Evolutionary conservation across 1,140 invertebrate species (phyloP), one percentile per base, ranked within the genome.

Genomic region (Atta colombica): DNA sequence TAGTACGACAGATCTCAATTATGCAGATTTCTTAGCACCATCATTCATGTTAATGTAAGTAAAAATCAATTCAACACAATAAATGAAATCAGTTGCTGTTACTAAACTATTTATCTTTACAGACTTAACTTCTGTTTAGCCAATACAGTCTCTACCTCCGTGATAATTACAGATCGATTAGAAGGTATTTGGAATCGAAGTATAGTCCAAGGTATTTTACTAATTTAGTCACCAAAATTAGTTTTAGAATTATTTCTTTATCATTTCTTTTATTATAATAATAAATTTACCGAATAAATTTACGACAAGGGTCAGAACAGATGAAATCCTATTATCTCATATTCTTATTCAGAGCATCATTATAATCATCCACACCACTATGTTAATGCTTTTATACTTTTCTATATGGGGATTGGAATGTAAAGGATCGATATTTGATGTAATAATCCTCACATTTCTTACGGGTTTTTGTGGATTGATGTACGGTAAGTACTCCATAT

Each of bases 91-190:
- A n/a, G 14, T 45, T 51, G 14, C 28, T 39, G 14, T 78, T 39
- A 12, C 2, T 39, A 55, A 58, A 55, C 7, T 39, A n/a, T 65
- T 55, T 39, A 72, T 68, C 85, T 66, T 93, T 94, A 35, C 91
- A 98, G 98, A 14, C 96, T 98, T 84, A 96, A 97, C 7, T 98
- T 97, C 94, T 97, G 98, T 94, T 95, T 98, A 94, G 96, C 98
- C 0, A 97, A 97, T 0, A 96, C 97, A 18, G 96, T 98, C 82
- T 98, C 98, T 2, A 97, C 98, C 0, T 96, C 97, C 1, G 96
- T 97, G 10, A 97, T 99, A 92, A 98, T 99, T 53, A 96, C 97
- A 0, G 98, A 99, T 93, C 96, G 97, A 49, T 96, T 97, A 90
- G 97, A 98, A 92, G 98, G 98, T 51, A 96, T 98, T 65, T 97